Evolutionary conservation across 1,140 invertebrate species (phyloP).

Genomic region (Elymnias hypermnestra): DNA sequence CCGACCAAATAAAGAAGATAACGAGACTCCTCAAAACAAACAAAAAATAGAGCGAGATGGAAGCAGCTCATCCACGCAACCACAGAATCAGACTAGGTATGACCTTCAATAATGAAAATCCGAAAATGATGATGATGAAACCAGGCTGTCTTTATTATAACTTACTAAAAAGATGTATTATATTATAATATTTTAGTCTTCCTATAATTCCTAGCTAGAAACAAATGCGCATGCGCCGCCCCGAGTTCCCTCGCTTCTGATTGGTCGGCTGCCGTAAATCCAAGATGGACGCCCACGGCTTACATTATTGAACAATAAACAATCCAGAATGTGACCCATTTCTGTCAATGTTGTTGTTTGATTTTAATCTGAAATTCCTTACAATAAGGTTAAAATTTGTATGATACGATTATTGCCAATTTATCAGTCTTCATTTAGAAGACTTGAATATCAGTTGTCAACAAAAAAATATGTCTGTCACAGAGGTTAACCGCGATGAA

Average conservation of each 20-base stretch:
- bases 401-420: neutral
- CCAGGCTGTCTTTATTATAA: too few relatives aligned
- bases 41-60: too few relatives aligned
- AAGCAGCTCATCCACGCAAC: too few relatives aligned
- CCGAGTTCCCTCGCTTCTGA: slow-evolving; percentile 24
- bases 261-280: slow-evolving; percentile 39
- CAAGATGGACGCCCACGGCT: slow-evolving; percentile 52
- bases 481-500: too few relatives aligned
- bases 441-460: too few relatives aligned
- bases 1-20: too few relatives aligned
- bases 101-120: too few relatives aligned
- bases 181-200: neutral
- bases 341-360: slow-evolving; percentile 5
- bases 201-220: neutral
- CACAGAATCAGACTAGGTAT: too few relatives aligned
- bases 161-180: too few relatives aligned
- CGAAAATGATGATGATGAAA: too few relatives aligned
- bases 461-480: too few relatives aligned
- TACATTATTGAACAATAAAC: slow-evolving; percentile 40
- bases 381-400: neutral
- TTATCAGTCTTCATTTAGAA: neutral
- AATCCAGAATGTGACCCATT: slow-evolving; percentile 41
- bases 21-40: too few relatives aligned
- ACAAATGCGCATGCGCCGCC: slow-evolving; percentile 32
- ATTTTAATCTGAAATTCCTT: neutral